Base-by-base conservation (phyloP, 2,797 vertebrate genomes). In the Chloroceryle inda region DNA sequence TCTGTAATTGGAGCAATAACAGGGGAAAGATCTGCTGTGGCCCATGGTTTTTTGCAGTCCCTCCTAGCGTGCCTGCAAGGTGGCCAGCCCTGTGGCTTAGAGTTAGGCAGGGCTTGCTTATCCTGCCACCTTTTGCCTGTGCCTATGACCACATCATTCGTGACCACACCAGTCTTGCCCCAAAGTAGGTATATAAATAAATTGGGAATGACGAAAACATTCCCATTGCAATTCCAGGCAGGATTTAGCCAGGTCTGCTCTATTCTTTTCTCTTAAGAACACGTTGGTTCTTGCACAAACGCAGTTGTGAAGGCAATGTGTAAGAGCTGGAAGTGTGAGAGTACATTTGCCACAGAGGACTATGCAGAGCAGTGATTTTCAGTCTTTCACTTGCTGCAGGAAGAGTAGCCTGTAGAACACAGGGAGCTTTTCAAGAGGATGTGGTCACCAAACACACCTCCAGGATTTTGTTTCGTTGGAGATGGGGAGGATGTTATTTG, bases 81-180 rank as follows among this genome's bases (percentile, higher is more conserved):
- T 0, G 0, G 67, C 24, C 0, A 0, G 38, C 26, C 42, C 15
- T 2, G 4, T 0, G 1, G 50, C 56, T 62, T 47, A 13, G 50
- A 0, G 1, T 18, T 26, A 44, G 50, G 27, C 79, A 85, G 33
- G 37, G 49, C 33, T 68, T 84, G 55, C 53, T 58, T 56, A 53
- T 8, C 53, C 66, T 78, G 62, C 42, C 10, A 37, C 29, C 29
- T 6, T 35, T 56, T 59, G 33, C 85, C 45, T 58, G 23, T 52
- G 47, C 63, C 62, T 21, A 50, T 55, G 74, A 55, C 31, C 42
- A 47, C 29, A 10, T 79, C 23, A 38, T 31, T 94, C 84, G 37
- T 11, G 52, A 64, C 66, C 72, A 61, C 23, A 61, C 29, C 33
- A 40, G 35, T 11, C 64, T 80, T 88, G 56, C 14, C 61, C 56